phyloP scores from a whole-genome alignment of 1,140 invertebrate species.

The Druon quercuslanigerum region DNA sequence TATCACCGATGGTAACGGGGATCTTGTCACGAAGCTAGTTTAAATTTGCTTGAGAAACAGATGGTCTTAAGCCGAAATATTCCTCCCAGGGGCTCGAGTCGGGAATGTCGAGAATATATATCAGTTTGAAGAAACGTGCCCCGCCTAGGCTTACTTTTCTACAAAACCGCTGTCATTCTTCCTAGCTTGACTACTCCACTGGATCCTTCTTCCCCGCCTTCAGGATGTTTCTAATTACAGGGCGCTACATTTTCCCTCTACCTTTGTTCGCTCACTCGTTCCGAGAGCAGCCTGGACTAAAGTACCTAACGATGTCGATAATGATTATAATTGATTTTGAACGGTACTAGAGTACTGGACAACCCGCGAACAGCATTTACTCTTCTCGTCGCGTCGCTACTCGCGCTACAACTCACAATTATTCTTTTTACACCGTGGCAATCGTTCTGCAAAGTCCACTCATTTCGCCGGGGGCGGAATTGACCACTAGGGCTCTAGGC shows the following conservation, averaged over 20 bases:
- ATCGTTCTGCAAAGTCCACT: neutral
- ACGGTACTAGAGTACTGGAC: neutral
- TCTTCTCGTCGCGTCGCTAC: neutral
- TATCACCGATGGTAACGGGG: neutral
- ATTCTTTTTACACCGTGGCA: conserved; percentile 8
- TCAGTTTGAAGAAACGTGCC: neutral
- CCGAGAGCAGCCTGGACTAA: conserved; percentile 11
- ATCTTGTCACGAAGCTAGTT: neutral
- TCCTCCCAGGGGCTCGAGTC: neutral
- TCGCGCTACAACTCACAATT: neutral
- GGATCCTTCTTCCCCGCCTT: conserved; percentile 15
- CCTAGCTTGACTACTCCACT: conserved; percentile 9
- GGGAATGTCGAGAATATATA: neutral
- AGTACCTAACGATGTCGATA: conserved; percentile 28
- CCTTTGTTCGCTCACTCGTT: conserved; percentile 21
- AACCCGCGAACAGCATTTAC: conserved; percentile 12
- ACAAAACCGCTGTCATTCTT: conserved; percentile 30
- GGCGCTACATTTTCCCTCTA: conserved; percentile 28
- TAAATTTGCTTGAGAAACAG: conserved; percentile 1
- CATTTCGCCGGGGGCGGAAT: neutral
- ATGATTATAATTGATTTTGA: conserved; percentile 30
- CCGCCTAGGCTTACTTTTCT: conserved; percentile 18
- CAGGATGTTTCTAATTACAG: conserved; percentile 30
- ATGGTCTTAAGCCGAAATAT: neutral
- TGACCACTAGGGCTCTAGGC: too few species aligned